phyloP scores from a whole-genome alignment of 2,888 invertebrate species.

The Neria commutata region DNA sequence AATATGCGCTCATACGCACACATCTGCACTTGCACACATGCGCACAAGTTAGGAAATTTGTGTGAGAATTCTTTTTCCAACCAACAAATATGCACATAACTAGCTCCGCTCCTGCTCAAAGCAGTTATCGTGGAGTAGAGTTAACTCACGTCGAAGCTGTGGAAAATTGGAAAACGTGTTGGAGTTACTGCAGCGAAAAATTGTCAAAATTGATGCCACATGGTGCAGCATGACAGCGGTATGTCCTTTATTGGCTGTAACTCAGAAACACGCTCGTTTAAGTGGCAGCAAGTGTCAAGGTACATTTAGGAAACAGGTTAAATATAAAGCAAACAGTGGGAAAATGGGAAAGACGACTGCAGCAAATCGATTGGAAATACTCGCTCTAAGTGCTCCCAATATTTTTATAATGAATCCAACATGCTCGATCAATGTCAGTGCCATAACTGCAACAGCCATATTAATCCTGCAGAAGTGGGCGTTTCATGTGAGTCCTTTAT shows the following conservation, averaged over 20 bases:
- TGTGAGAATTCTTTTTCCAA: constrained; percentile 8
- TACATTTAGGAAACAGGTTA: background rate
- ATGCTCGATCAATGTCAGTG: no score
- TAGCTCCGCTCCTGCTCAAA: no score
- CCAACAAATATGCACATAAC: no score
- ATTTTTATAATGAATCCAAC: background rate
- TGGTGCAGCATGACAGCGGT: background rate
- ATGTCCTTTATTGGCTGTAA: background rate
- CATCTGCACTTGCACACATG: no score
- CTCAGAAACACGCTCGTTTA: background rate
- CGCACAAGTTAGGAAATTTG: constrained; percentile 10
- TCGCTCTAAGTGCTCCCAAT: background rate
- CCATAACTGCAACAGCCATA: no score
- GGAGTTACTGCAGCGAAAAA: background rate
- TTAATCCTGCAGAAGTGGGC: background rate
- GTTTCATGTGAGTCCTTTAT: background rate
- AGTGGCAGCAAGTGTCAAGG: background rate
- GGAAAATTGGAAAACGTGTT: background rate
- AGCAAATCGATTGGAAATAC: background rate
- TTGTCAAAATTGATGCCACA: constrained; percentile 8
- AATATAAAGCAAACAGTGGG: background rate
- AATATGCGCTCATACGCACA: background rate
- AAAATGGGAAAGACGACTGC: background rate
- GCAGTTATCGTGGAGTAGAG: no score
- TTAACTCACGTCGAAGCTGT: no score